Conservation (phyloP, 2,888 invertebrate species). For the Mythimna pallens region DNA sequence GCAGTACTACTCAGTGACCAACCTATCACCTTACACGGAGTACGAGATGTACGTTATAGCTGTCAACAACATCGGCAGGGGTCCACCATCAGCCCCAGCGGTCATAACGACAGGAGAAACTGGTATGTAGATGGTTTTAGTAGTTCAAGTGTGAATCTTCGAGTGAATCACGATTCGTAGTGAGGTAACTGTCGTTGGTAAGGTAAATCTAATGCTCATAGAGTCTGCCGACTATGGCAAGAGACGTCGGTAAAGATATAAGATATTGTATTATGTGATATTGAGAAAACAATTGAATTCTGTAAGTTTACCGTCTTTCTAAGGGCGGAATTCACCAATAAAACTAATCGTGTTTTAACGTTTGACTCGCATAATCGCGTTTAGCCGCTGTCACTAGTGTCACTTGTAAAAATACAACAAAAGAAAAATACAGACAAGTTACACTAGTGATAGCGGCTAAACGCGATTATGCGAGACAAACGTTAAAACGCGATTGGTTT, state of each 20-base stretch:
- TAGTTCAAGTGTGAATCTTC: conserved; percentile 20
- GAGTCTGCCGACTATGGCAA: not conserved
- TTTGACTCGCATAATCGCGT: too few species aligned
- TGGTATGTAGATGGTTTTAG: conserved; percentile 91
- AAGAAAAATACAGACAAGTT: too few species aligned
- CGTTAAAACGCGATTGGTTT: too few species aligned
- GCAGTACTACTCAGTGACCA: conserved; percentile 97
- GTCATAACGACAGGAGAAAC: conserved; percentile 99
- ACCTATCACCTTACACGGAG: conserved; percentile 97
- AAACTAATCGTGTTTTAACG: too few species aligned
- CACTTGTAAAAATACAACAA: too few species aligned
- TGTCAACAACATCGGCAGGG: conserved; percentile 98
- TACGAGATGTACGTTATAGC: conserved; percentile 99
- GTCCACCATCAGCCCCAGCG: conserved; percentile 96
- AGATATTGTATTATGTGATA: not conserved
- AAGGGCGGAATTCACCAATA: too few species aligned
- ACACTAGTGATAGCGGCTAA: too few species aligned
- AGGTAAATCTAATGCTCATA: not conserved
- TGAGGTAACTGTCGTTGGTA: conserved; percentile 2
- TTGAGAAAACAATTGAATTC: too few species aligned
- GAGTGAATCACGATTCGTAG: conserved; percentile 14
- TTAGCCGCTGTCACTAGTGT: too few species aligned
- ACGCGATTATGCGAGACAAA: too few species aligned
- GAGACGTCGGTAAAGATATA: not conserved
- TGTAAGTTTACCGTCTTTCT: not conserved